Percentiles rank a stretch among this genome's conserved stretches.
phyloP scores from a whole-genome alignment of 1,140 invertebrate species.

The Spodoptera frugiperda region DNA sequence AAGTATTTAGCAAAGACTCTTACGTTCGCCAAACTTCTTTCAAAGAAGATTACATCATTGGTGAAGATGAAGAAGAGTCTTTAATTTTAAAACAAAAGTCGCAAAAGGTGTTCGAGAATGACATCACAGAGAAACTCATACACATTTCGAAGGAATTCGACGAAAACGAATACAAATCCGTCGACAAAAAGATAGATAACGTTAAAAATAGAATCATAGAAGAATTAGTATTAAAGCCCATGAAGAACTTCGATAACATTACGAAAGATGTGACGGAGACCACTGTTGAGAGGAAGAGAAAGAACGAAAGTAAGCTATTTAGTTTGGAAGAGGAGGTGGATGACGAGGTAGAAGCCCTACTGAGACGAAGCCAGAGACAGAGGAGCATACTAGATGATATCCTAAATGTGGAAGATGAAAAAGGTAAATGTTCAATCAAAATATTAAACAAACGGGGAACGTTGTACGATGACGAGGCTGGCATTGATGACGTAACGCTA shows the following conservation, averaged over 20 bases:
- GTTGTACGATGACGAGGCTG: conserved; percentile 70
- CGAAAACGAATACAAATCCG: conserved; percentile 69
- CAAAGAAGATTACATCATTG: conserved; percentile 81
- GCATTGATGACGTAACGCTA: conserved; percentile 75
- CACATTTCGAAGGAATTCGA: conserved; percentile 79
- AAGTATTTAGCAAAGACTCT: conserved; percentile 83
- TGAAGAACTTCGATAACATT: conserved; percentile 69
- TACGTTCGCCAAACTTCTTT: conserved; percentile 82
- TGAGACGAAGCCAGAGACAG: conserved; percentile 89
- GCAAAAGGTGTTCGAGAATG: conserved; percentile 84
- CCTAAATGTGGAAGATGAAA: conserved; percentile 87
- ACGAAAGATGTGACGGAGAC: conserved; percentile 78
- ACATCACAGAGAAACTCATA: conserved; percentile 86
- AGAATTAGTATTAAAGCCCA: conserved; percentile 74
- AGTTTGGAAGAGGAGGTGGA: conserved; percentile 85
- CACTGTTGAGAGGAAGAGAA: conserved; percentile 74
- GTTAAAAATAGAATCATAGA: conserved; percentile 78
- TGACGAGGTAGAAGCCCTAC: conserved; percentile 87
- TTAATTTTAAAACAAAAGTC: conserved; percentile 78
- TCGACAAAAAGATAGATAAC: conserved; percentile 73
- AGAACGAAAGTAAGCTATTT: conserved; percentile 63
- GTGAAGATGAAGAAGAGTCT: conserved; percentile 79
- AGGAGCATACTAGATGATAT: conserved; percentile 90
- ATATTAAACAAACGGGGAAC: conserved; percentile 66
- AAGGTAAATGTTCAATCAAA: conserved; percentile 84